A percentile compares a stretch with the other conserved stretches of the same genome.
These are phyloP conservation scores for Diadumene lineata DNA, from an alignment of 92 coral and sea anemone species.

Conservation along the genomic window DNA sequence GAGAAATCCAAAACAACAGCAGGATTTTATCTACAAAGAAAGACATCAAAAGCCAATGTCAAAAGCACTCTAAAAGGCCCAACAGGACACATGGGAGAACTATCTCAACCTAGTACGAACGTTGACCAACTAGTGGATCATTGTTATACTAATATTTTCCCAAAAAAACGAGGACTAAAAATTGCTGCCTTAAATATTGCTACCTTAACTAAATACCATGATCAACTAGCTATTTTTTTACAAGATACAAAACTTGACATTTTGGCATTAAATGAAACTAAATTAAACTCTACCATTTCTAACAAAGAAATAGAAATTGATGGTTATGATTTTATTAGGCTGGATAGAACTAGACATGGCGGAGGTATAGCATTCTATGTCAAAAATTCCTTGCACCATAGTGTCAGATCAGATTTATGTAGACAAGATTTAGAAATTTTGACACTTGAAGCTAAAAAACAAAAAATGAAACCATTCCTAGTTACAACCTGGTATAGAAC, in stretches of 20 bases:
- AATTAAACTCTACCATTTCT: conserved; percentile 3
- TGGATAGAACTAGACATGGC: conserved; percentile 18
- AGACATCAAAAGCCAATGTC: neutral
- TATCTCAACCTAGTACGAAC: conserved; percentile 4
- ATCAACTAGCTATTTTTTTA: neutral
- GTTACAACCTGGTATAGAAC: conserved; percentile 35
- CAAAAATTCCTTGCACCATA: too few species aligned
- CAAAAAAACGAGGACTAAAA: conserved; percentile 1
- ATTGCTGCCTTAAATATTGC: conserved; percentile 13
- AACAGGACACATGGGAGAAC: conserved; percentile 6
- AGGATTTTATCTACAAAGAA: neutral
- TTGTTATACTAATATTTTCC: neutral
- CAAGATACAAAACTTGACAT: conserved; percentile 1
- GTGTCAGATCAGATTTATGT: neutral
- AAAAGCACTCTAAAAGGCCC: neutral
- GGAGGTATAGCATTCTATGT: conserved; percentile 24
- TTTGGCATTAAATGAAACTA: conserved; percentile 18
- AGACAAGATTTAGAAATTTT: neutral
- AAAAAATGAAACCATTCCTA: conserved; percentile 14
- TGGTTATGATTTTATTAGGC: conserved; percentile 12
- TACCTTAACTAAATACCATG: conserved; percentile 11
- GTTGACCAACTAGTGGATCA: neutral
- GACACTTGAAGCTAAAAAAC: conserved; percentile 12
- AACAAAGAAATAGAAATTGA: conserved; percentile 15
- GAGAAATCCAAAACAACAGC: conserved; percentile 25